Conservation (phyloP, 1,140 invertebrate genomes). For the Ips nitidus region DNA sequence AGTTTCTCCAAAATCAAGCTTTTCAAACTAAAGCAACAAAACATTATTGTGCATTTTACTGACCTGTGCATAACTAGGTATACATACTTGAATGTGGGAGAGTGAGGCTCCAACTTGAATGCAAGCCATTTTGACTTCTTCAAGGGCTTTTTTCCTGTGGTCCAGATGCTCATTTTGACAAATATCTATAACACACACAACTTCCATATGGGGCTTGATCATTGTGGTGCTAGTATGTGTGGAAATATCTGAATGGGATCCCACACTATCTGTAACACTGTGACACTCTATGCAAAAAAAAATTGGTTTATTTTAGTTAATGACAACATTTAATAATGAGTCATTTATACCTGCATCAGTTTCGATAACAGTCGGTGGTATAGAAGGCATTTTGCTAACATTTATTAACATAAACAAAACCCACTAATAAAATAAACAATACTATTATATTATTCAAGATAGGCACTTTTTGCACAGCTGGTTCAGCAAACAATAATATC, state of each 20-base stretch:
- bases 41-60: slow-evolving; percentile 5
- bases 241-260: slow-evolving; percentile 70
- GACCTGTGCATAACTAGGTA: too few relatives aligned
- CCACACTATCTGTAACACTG: slow-evolving; percentile 71
- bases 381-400: slow-evolving; percentile 42
- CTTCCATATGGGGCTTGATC: slow-evolving; percentile 76
- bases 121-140: slow-evolving; percentile 82
- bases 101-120: slow-evolving; percentile 75
- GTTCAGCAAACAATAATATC: slow-evolving; percentile 10
- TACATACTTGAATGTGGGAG: slow-evolving; percentile 76
- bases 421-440: slow-evolving; percentile 38
- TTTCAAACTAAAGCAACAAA: slow-evolving; percentile 69
- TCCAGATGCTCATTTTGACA: slow-evolving; percentile 65
- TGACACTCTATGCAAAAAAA: slow-evolving; percentile 54
- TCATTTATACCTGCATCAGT: slow-evolving; percentile 47
- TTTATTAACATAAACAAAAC: slow-evolving; percentile 33
- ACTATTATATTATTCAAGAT: slow-evolving; percentile 12
- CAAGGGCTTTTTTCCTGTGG: slow-evolving; percentile 77
- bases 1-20: slow-evolving; percentile 83
- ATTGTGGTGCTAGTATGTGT: slow-evolving; percentile 58
- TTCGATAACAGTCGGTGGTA: slow-evolving; percentile 41
- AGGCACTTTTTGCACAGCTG: slow-evolving; percentile 29
- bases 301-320: slow-evolving; percentile 41
- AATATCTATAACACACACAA: slow-evolving; percentile 87
- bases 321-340: slow-evolving; percentile 43